Conservation (phyloP, 2,113 vertebrate species). For the Platichthys stellatus region DNA sequence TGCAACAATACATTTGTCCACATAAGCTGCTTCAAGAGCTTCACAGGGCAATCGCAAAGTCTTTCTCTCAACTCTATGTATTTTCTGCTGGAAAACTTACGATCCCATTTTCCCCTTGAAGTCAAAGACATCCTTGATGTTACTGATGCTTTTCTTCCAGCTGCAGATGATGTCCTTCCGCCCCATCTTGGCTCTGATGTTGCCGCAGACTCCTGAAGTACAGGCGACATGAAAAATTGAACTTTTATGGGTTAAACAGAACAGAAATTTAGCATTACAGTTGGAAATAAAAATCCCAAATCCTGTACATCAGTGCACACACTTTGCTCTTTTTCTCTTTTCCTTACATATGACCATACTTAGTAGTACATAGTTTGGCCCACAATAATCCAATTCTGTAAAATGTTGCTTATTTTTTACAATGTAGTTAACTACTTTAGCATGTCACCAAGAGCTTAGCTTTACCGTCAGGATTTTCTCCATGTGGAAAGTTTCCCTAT, state of each 20-base stretch:
- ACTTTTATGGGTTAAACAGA: not conserved
- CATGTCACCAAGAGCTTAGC: no score
- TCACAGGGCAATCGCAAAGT: no score
- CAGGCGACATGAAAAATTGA: not conserved
- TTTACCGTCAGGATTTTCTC: no score
- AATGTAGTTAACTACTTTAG: no score
- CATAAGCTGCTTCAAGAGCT: no score
- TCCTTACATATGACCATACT: no score
- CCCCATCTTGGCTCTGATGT: constrained; percentile 88
- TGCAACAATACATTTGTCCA: no score
- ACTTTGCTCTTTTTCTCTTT: not conserved
- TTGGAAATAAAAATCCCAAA: not conserved
- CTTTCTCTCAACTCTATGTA: not conserved
- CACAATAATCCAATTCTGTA: no score
- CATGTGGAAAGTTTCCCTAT: no score
- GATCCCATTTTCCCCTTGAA: constrained; percentile 93
- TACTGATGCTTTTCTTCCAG: constrained; percentile 92
- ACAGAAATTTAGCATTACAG: not conserved
- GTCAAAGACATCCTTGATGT: constrained; percentile 92
- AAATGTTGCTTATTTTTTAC: no score
- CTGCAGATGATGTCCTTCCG: constrained; percentile 86
- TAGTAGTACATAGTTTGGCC: no score
- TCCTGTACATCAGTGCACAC: not conserved
- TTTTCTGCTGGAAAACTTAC: constrained; percentile 81
- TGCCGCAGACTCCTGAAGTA: constrained; percentile 74